These are phyloP conservation scores for Gymnodraco acuticeps DNA, from an alignment of 2,797 vertebrate genomes.

Conservation along the genomic window DNA sequence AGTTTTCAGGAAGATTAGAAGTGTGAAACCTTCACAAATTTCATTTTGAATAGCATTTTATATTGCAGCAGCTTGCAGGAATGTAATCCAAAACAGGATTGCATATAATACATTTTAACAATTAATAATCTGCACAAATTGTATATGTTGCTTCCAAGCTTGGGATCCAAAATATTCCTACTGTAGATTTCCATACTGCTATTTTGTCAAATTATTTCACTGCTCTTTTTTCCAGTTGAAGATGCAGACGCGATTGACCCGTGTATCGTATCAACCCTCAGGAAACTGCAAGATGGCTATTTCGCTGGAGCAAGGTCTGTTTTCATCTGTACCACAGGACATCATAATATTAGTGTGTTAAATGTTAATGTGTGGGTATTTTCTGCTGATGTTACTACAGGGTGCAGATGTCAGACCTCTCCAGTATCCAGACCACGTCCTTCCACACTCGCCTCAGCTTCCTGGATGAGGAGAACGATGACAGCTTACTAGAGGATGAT, in stretches of 20 bases:
- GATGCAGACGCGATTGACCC: conserved; percentile 93
- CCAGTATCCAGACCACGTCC: conserved; percentile 94
- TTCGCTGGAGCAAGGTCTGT: conserved; percentile 95
- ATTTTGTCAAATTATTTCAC: neutral
- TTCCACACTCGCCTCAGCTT: conserved; percentile 96
- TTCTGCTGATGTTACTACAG: conserved; percentile 73
- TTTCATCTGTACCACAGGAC: neutral
- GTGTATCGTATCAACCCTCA: conserved; percentile 92
- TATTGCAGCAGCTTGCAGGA: neutral
- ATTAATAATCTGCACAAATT: neutral
- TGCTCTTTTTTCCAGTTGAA: conserved; percentile 83
- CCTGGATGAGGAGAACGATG: conserved; percentile 90
- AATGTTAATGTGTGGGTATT: neutral
- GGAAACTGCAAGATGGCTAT: conserved; percentile 97
- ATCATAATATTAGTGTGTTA: neutral
- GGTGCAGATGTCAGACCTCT: conserved; percentile 92
- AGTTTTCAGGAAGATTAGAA: neutral
- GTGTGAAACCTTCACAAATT: neutral
- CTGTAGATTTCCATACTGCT: neutral
- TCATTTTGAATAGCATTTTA: neutral
- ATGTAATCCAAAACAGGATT: neutral
- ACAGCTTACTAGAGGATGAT: conserved; percentile 87
- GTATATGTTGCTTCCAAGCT: neutral
- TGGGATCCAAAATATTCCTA: neutral
- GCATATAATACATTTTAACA: neutral